phyloP scores from a whole-genome alignment of 1,140 invertebrate genomes.

The Saccostrea cuccullata region DNA sequence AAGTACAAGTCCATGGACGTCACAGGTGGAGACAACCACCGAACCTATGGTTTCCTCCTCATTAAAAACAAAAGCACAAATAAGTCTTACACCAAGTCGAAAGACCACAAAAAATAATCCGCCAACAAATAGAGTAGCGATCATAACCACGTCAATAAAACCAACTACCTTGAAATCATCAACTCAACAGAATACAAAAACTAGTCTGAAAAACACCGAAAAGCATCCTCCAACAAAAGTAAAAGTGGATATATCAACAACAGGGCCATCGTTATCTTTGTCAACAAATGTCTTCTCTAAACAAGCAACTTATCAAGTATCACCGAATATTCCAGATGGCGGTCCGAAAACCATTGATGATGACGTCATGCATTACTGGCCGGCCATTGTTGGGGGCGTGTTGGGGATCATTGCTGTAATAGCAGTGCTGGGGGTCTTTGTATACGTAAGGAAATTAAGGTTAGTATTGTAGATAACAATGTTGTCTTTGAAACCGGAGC shows the following conservation, averaged over 20 bases:
- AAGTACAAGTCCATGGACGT: background rate
- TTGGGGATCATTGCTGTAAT: background rate
- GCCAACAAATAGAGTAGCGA: too few relatives aligned
- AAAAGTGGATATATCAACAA: background rate
- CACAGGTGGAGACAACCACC: background rate
- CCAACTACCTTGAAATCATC: background rate
- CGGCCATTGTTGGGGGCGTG: constrained; percentile 25
- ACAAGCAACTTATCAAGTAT: background rate
- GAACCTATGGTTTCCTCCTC: background rate
- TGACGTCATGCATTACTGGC: constrained; percentile 36
- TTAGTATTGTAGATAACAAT: background rate
- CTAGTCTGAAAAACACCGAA: background rate
- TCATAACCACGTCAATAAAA: background rate
- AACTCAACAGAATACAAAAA: background rate
- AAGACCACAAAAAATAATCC: too few relatives aligned
- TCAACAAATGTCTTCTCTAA: background rate
- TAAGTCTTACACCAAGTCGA: too few relatives aligned
- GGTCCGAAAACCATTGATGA: background rate
- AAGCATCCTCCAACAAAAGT: background rate
- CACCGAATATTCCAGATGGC: background rate
- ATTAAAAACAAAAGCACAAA: too few relatives aligned
- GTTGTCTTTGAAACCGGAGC: too few relatives aligned
- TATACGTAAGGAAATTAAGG: constrained; percentile 23
- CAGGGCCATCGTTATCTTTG: background rate
- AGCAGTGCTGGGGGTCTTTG: constrained; percentile 3